Conservation (phyloP, 2,113 vertebrate genomes). For the Channa argus region DNA sequence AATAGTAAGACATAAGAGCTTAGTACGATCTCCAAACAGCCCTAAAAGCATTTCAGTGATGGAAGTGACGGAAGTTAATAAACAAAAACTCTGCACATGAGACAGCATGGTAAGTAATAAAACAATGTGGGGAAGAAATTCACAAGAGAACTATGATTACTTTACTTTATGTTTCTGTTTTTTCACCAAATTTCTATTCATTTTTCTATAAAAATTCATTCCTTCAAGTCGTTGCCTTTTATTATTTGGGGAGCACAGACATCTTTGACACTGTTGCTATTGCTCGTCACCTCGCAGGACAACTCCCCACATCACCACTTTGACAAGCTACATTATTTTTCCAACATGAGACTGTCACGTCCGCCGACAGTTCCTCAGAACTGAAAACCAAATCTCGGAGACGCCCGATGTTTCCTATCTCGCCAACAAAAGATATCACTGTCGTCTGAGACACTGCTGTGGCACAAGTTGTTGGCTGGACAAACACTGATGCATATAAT, state of each 20-base stretch:
- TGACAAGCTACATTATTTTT: conserved; percentile 82
- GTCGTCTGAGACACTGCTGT: background rate
- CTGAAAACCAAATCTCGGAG: conserved; percentile 48
- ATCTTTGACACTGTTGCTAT: conserved; percentile 78
- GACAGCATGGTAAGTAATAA: background rate
- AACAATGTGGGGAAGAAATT: background rate
- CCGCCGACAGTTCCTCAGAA: conserved; percentile 47
- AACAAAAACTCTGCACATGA: background rate
- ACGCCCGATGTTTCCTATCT: conserved; percentile 39
- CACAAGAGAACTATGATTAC: background rate
- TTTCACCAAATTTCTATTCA: conserved; percentile 25
- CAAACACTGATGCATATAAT: background rate
- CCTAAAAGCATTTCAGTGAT: background rate
- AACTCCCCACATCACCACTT: conserved; percentile 67
- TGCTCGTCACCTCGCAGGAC: conserved; percentile 76
- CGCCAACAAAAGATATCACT: conserved; percentile 27
- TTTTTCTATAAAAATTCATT: background rate
- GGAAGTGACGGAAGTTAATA: background rate
- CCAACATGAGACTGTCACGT: conserved; percentile 57
- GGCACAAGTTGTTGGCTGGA: background rate
- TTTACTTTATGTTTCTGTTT: conserved; percentile 7
- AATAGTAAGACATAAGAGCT: conserved; percentile 19
- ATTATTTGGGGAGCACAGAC: conserved; percentile 74
- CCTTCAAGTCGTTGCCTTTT: conserved; percentile 76
- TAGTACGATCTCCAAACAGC: background rate